Evolutionary conservation across 2,888 invertebrate genomes (phyloP), one percentile per base, ranked within the genome.

Genomic region (Poecilus cupreus): DNA sequence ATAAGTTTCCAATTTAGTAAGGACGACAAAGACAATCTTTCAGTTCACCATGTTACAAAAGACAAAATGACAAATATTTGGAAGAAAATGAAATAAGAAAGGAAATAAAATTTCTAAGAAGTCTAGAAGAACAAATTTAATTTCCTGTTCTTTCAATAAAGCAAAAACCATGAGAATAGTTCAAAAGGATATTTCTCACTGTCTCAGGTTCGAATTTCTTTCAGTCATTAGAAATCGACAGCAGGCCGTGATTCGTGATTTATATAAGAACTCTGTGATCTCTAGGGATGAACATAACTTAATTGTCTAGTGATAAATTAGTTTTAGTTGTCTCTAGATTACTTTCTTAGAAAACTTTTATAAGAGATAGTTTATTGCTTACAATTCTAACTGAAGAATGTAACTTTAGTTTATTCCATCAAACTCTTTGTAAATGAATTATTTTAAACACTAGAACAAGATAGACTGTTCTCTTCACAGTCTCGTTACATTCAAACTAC

Each of bases 11-110:
- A 32, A 32, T 32, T 32, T 32, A 32, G 32, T 32, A 8, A 8
- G 8, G 4, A 32, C 8, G 32, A 32, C 32, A 32, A 6, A 6
- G 11, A 24, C 26, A 26, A 26, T 26, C n/a, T 60, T 32, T 26
- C 60, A 24, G n/a, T 22, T 18, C 3, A 6, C 60, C 26, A 20
- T 51, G 20, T 51, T 51, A 18, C 18, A 57, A 57, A 24, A 22
- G 22, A 60, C 26, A 60, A 60, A 60, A n/a, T 60, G 13, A 60
- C 57, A 60, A 60, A 60, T 60, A 60, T 54, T 54, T 60, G 60
- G 60, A 26, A 60, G 60, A 60, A 60, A 24, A 43, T 43, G 43
- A 32, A 32, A 54, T 54, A 22, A 51, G 43, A 20, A 51, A 51
- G 51, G 18, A 57, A 57, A 57, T 24, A 60, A 60, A 60, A 60